Percentiles rank a stretch among this genome's conserved stretches.
phyloP scores from a whole-genome alignment of 2,888 invertebrate genomes.

The Petrolisthes manimaculis region DNA sequence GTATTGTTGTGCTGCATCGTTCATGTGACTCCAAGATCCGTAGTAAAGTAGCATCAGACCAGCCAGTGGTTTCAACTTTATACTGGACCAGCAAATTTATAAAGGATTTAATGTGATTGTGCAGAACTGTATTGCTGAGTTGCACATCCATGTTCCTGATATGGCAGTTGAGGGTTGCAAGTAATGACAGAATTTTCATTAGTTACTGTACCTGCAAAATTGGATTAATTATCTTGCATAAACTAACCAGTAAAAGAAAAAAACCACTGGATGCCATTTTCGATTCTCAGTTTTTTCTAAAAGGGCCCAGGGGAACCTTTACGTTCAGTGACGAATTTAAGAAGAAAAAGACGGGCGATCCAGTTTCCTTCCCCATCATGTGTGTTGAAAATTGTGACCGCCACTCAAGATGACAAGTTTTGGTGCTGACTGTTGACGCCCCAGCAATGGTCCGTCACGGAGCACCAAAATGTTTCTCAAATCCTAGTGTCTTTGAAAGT shows the following conservation, averaged over 20 bases:
- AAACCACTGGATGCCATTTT: slow-evolving; percentile 7
- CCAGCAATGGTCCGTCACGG: slow-evolving; percentile 33
- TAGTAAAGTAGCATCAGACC: slow-evolving; percentile 6
- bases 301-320: not conserved
- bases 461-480: slow-evolving; percentile 54
- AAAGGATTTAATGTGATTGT: no score
- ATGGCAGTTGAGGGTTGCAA: no score
- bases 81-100: not conserved
- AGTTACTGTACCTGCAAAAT: no score
- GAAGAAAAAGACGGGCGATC: not conserved
- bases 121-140: no score
- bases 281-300: slow-evolving; percentile 1
- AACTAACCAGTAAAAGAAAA: not conserved
- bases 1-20: not conserved
- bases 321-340: not conserved
- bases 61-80: slow-evolving; percentile 3
- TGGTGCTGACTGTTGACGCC: slow-evolving; percentile 11
- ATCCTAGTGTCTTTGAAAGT: slow-evolving; percentile 63
- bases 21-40: not conserved
- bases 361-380: not conserved
- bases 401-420: slow-evolving; percentile 31
- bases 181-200: no score
- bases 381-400: not conserved
- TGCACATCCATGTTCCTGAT: no score
- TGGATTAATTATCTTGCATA: no score